Evolutionary conservation across 30 jellyfish, hydroid and myxozoan species (phyloP).

Genomic region (Aurelia coerulea): DNA sequence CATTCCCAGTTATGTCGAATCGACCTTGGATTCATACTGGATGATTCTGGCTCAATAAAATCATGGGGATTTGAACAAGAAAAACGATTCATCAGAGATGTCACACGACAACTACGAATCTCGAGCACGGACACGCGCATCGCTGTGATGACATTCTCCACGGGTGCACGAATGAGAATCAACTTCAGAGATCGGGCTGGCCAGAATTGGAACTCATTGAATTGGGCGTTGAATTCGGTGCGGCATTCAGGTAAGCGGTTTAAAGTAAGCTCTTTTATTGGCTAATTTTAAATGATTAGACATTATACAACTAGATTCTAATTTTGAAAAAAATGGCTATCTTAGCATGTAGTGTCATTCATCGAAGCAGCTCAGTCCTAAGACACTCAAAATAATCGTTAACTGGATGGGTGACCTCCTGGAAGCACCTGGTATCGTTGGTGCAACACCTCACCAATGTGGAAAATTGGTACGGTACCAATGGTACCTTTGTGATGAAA

Average conservation of each 20-base stretch:
- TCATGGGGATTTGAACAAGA: constrained; percentile 63
- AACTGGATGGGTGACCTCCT: too few species aligned
- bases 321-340: too few species aligned
- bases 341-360: too few species aligned
- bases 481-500: too few species aligned
- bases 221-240: constrained; percentile 46
- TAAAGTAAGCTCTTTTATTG: background rate
- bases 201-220: constrained; percentile 43
- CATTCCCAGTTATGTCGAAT: constrained; percentile 50
- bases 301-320: too few species aligned
- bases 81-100: constrained; percentile 55
- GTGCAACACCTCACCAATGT: too few species aligned
- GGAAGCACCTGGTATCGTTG: too few species aligned
- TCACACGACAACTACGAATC: constrained; percentile 61
- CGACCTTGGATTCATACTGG: constrained; percentile 79
- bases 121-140: constrained; percentile 55
- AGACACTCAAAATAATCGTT: too few species aligned
- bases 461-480: too few species aligned
- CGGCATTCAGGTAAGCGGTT: constrained; percentile 47
- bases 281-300: background rate
- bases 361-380: too few species aligned
- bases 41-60: constrained; percentile 75
- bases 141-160: constrained; percentile 79
- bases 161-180: constrained; percentile 67
- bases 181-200: constrained; percentile 70